Evolutionary conservation across 2,113 vertebrate species (phyloP), one percentile per base, ranked within the genome.

Genomic region (Elaphurus davidianus): DNA sequence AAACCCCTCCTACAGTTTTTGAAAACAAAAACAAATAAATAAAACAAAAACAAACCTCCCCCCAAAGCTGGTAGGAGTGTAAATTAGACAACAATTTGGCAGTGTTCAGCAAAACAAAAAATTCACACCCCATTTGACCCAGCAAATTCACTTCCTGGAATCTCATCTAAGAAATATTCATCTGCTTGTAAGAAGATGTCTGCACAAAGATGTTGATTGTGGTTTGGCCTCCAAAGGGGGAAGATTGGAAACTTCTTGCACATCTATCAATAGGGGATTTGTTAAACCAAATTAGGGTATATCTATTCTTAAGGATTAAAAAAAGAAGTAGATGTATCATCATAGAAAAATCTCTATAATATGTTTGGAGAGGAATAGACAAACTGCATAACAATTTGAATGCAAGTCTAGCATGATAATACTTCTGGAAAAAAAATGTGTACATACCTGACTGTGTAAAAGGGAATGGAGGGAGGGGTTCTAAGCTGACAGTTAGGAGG

Each of bases 111-210:
- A 40, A 96, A 92, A 97, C 60, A 92, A 88, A 96, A 93, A 89
- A 95, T 91, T 67, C 84, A 52, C 81, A 92, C 47, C 89, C 78
- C 71, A 45, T 97, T 95, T 95, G 96, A 97, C 94, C 81, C 54
- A 86, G 86, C 30, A 78, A 94, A 88, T 81, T 86, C 45, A 85
- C 87, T 93, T 95, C 76, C 85, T 96, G 85, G 81, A 96, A 74
- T 97, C 90, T 89, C 30, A 45, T 88, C 92, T 94, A 45, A 93
- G 96, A 94, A 95, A 71, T 52, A 36, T 14, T 94, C 94, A 52
- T 86, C 82, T 94, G 92, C 91, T 23, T 52, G 47, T 54, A 40
- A 30, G 59, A 94, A 90, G 71, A 84, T 52, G 52, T 27, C 10
- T 17, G n/a, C 50, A 89, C 88, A 92, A 25, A 94, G 97, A 91